phyloP scores from a whole-genome alignment of 1,140 invertebrate species.

The Lanistes nyassanus region DNA sequence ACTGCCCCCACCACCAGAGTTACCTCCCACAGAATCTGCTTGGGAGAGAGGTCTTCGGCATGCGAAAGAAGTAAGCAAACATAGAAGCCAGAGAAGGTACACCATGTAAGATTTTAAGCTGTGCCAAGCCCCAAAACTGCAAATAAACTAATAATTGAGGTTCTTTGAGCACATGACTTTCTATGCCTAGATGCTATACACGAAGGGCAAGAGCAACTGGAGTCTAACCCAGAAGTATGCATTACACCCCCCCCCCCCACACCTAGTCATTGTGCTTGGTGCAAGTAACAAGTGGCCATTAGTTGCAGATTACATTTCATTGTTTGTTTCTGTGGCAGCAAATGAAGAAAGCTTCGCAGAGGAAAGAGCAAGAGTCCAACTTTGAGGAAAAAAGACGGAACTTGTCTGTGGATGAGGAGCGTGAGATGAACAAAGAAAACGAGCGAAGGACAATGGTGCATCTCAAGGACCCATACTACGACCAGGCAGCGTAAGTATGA shows the following conservation, averaged over 20 bases:
- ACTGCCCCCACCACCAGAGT: slow-evolving; percentile 62
- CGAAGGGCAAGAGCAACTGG: too few relatives aligned
- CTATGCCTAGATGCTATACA: too few relatives aligned
- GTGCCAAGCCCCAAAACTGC: not conserved
- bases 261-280: too few relatives aligned
- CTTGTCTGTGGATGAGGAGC: slow-evolving; percentile 76
- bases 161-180: not conserved
- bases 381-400: slow-evolving; percentile 98
- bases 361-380: slow-evolving; percentile 94
- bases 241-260: too few relatives aligned
- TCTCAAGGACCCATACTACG: slow-evolving; percentile 58
- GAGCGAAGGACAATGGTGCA: slow-evolving; percentile 72
- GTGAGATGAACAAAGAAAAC: slow-evolving; percentile 89
- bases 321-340: slow-evolving; percentile 69
- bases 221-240: too few relatives aligned
- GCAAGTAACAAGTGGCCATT: too few relatives aligned
- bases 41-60: slow-evolving; percentile 90
- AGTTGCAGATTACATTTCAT: slow-evolving; percentile 2
- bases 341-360: slow-evolving; percentile 88
- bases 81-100: not conserved
- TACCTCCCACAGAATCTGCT: slow-evolving; percentile 80
- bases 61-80: slow-evolving; percentile 85
- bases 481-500: slow-evolving; percentile 34
- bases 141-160: not conserved
- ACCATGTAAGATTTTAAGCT: not conserved